phyloP scores from a whole-genome alignment of 2,797 vertebrate species.

The Pangasius larnaudii region DNA sequence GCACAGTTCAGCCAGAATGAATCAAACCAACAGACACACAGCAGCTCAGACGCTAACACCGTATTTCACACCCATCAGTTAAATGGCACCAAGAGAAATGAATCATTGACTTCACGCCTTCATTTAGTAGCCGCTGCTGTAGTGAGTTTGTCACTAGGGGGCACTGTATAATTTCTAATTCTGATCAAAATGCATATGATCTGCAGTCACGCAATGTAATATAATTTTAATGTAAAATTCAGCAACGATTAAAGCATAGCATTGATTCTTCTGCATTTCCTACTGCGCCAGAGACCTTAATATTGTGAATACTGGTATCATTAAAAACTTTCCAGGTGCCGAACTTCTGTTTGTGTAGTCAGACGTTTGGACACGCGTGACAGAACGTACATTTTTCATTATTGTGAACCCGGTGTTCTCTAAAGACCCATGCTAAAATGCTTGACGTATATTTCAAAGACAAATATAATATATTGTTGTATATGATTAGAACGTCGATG shows the following conservation, averaged over 20 bases:
- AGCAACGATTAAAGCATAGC: background rate
- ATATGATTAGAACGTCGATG: background rate
- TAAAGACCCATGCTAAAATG: background rate
- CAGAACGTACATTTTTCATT: background rate
- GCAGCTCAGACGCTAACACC: background rate
- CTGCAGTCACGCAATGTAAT: background rate
- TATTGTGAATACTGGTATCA: background rate
- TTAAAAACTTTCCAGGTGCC: background rate
- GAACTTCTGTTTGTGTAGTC: background rate
- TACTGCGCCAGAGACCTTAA: no score
- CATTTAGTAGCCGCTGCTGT: background rate
- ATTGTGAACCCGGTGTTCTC: background rate
- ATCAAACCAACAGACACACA: background rate
- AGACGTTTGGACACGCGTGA: background rate
- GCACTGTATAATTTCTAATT: background rate
- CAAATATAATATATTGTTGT: background rate
- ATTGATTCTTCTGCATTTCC: background rate
- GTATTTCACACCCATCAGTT: background rate
- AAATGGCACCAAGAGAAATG: no score
- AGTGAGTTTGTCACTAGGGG: conserved; percentile 30
- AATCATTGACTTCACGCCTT: background rate
- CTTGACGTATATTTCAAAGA: background rate
- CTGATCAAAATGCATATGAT: no score
- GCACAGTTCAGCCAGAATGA: no score
- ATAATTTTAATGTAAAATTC: background rate